Percentiles rank a stretch among this genome's conserved stretches.
phyloP scores from a whole-genome alignment of 1,140 invertebrate species.

The Leguminivora glycinivorella region DNA sequence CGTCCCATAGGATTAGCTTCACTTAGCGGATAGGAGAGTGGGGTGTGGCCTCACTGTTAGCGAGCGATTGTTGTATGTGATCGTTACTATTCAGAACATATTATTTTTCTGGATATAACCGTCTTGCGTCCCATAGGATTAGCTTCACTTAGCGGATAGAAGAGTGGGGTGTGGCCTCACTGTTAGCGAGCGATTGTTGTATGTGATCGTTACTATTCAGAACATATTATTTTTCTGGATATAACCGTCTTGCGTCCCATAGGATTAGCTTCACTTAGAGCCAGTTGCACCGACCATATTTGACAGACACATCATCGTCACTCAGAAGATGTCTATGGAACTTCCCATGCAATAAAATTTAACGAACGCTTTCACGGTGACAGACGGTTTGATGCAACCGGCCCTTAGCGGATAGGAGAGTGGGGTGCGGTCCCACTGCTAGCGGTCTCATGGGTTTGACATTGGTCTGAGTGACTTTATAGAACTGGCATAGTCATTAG shows the following conservation, averaged over 20 bases:
- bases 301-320: too few relatives aligned
- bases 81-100: background rate
- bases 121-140: constrained; percentile 20
- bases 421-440: background rate
- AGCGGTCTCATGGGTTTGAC: too few relatives aligned
- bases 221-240: too few relatives aligned
- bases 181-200: background rate
- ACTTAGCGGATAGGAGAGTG: constrained; percentile 16
- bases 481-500: too few relatives aligned
- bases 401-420: constrained; percentile 19
- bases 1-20: constrained; percentile 19
- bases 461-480: too few relatives aligned
- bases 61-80: background rate
- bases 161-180: background rate
- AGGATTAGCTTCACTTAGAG: constrained; percentile 23
- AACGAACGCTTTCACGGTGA: too few relatives aligned
- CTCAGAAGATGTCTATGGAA: too few relatives aligned
- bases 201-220: background rate
- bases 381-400: too few relatives aligned
- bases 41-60: background rate
- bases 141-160: constrained; percentile 25
- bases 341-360: too few relatives aligned
- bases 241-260: too few relatives aligned
- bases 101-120: too few relatives aligned
- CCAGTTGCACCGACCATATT: too few relatives aligned